Percentiles rank a stretch among this genome's conserved stretches.
Conservation (phyloP, 2,888 invertebrate genomes). For the Deroplatys truncata region DNA sequence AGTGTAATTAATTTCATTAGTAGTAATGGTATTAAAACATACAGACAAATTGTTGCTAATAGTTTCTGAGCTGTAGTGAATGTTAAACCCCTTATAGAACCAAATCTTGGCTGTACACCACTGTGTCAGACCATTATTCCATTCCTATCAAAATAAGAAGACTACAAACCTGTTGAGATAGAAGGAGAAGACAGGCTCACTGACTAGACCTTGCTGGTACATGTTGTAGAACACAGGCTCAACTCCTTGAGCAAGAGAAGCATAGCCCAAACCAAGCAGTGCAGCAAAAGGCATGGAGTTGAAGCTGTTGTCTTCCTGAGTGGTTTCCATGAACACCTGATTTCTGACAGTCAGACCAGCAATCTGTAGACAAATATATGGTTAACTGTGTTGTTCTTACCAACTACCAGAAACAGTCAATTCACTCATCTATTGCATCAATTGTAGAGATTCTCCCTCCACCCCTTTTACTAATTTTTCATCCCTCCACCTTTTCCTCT, state of each 20-base stretch:
- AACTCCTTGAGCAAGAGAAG: slow-evolving; percentile 84
- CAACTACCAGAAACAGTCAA: no score
- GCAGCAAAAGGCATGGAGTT: slow-evolving; percentile 99
- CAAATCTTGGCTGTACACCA: no score
- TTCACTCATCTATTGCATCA: no score
- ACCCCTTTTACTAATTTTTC: no score
- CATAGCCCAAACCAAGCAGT: slow-evolving; percentile 91
- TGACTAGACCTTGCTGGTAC: slow-evolving; percentile 71
- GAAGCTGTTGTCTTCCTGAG: slow-evolving; percentile 92
- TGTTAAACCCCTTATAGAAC: no score
- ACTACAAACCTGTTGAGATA: slow-evolving; percentile 72
- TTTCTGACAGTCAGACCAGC: slow-evolving; percentile 66
- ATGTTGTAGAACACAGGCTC: slow-evolving; percentile 90
- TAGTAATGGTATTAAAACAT: no score
- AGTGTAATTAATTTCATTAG: no score
- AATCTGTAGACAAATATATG: slow-evolving; percentile 50
- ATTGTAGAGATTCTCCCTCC: no score
- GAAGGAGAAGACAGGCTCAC: slow-evolving; percentile 84
- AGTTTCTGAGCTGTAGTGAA: no score
- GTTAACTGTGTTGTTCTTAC: background rate
- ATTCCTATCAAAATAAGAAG: no score
- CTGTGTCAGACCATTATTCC: no score
- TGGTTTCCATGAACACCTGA: slow-evolving; percentile 95
- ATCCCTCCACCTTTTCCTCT: background rate
- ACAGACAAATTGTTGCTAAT: no score